Base-by-base conservation (phyloP, 2,113 vertebrate species). In the Ophthalmolycus amberensis region DNA sequence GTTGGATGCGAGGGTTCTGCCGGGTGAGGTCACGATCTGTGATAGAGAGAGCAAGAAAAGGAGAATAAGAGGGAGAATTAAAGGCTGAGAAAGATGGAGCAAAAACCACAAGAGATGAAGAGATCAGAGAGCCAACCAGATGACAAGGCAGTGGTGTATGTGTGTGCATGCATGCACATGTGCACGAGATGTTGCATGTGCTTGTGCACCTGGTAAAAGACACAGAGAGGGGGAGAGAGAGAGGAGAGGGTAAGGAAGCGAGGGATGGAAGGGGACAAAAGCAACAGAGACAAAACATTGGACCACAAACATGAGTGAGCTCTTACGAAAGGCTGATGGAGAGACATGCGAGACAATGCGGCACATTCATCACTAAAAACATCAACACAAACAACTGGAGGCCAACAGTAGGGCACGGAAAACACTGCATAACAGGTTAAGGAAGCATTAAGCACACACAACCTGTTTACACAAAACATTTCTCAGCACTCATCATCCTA, bases 91-190 rank as follows among this genome's bases (percentile, higher is more conserved):
- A 85, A 89, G 88, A 92, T 83, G 82, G 87, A 75, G 82, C 71
- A 54, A 85, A 94, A 92, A 90, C 88, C 90, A 86, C 90, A 90
- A 88, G 89, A 92, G 91, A 93, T 93, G 92, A 93, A 92, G 85
- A 94, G 91, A 94, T 94, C 88, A 94, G 54, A 93, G 80, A 67
- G 88, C 81, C 66, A 73, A 77, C 84, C 72, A 88, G 82, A 91
- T 90, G 87, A 90, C 87, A 85, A 86, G 81, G 82, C 48, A 37
- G 75, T 37, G 65, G 67, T 60, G 70, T 82, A 14, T 78, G 82
- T 75, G 84, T 72, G 77, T 83, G 90, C 72, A 18, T 86, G 89
- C 78, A 34, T 44, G 79, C 75, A 73, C 79, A 77, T 44, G 85
- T 86, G 84, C 75, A 81, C 38, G 63, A 77, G 74, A 74, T 67